Evolutionary conservation across 2,797 vertebrate species (phyloP), one percentile per base, ranked within the genome.

Genomic region (Poliocrania exsul): DNA sequence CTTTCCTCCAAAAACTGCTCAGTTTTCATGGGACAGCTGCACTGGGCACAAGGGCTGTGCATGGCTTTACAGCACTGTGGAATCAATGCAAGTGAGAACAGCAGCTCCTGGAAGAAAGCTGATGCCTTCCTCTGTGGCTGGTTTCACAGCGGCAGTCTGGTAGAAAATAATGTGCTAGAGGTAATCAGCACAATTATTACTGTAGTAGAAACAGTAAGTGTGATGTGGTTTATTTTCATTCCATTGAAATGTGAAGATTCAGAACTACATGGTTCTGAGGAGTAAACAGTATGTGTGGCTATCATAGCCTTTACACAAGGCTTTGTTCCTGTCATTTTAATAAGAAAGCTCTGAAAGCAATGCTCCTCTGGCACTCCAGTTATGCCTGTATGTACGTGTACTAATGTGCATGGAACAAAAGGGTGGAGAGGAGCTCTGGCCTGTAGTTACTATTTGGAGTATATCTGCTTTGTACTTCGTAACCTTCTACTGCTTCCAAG

Each of bases 401-500:
- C 3, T 9, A 56, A 44, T 82, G 80, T 75, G 50, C 26, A 17
- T 23, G 62, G 90, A 94, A 88, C 78, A 82, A 91, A 88, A 88
- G 81, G 89, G 51, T 92, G 57, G 86, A 50, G 72, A 35, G 66
- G n/a, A 87, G 33, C 25, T 44, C 88, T 66, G 56, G 67, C 85
- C 84, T 81, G 81, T 15, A 81, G 69, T 95, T 92, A 82, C 69
- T 77, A 38, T 65, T 85, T 81, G 49, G 62, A 95, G 35, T 88
- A 71, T 50, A 47, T 62, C 49, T 50, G 40, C 25, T 95, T 81
- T 86, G 56, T 86, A 75, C 81, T 92, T 13, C 42, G 80, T 80
- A 66, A 74, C 29, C 61, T 20, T 29, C 47, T 65, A 21, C 85
- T 56, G 95, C 80, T 95, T 86, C 62, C 86, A 91, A 91, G 97